Percentiles rank a stretch among this genome's conserved stretches.
These are phyloP conservation scores for Sebastes hubbsi DNA, from an alignment of 2,797 vertebrate genomes.

Conservation along the genomic window DNA sequence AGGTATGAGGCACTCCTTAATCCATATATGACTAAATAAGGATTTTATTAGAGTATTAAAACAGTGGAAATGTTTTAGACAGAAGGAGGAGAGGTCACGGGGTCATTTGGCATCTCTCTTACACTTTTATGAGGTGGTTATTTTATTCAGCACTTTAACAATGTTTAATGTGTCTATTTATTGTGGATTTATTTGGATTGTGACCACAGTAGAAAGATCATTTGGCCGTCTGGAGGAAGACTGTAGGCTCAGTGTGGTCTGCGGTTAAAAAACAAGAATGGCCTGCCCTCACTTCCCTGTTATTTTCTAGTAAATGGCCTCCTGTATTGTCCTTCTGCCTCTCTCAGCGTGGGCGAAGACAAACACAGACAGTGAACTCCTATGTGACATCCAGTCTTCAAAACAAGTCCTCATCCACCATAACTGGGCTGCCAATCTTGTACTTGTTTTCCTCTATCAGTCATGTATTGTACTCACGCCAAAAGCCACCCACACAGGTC, in stretches of 20 bases:
- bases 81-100: neutral
- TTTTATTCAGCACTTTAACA: conserved; percentile 12
- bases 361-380: conserved; percentile 58
- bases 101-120: neutral
- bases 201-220: conserved; percentile 22
- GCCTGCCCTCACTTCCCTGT: conserved; percentile 21
- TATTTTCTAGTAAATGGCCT: conserved; percentile 45
- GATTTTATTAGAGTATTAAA: conserved; percentile 10
- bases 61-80: neutral
- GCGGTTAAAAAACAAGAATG: conserved; percentile 40
- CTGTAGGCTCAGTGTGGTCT: conserved; percentile 23
- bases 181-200: conserved; percentile 2
- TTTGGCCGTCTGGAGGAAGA: conserved; percentile 7
- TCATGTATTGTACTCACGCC: conserved; percentile 22
- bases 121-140: conserved; percentile 14
- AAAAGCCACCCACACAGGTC: conserved; percentile 63
- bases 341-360: conserved; percentile 42
- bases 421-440: conserved; percentile 19
- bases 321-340: conserved; percentile 39
- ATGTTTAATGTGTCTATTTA: conserved; percentile 7
- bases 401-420: conserved; percentile 42
- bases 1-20: conserved; percentile 40
- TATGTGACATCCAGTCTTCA: conserved; percentile 43
- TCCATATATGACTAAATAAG: conserved; percentile 4
- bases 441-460: conserved; percentile 47